These are phyloP conservation scores for Dreissena polymorpha DNA, from an alignment of 1,140 invertebrate genomes.

Conservation along the genomic window DNA sequence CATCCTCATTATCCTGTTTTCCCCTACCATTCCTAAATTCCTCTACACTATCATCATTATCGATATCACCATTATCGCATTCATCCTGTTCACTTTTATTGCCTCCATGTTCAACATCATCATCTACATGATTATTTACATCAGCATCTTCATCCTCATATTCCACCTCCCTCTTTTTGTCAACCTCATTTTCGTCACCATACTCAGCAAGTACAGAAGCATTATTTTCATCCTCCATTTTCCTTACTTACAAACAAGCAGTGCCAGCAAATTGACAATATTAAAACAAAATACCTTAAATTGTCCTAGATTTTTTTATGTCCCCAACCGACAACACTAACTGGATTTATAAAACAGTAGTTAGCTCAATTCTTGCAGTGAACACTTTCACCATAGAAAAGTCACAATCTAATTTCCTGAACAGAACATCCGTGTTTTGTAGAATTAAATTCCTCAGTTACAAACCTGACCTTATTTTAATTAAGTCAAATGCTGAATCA, in stretches of 20 bases:
- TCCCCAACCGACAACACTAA: too few relatives aligned
- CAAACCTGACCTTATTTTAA: too few relatives aligned
- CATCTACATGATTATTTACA: not conserved
- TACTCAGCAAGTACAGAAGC: not conserved
- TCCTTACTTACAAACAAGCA: not conserved
- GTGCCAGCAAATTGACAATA: not conserved
- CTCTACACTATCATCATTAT: slow-evolving; percentile 1
- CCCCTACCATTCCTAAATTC: not conserved
- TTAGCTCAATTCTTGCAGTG: too few relatives aligned
- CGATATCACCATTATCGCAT: not conserved
- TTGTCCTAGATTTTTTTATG: too few relatives aligned
- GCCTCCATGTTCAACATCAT: not conserved
- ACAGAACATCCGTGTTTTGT: too few relatives aligned
- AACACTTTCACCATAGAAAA: too few relatives aligned
- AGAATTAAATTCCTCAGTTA: too few relatives aligned
- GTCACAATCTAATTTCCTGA: too few relatives aligned
- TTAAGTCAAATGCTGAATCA: too few relatives aligned
- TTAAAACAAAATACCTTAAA: not conserved
- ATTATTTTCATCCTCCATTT: not conserved
- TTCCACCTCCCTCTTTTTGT: not conserved
- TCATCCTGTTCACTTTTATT: not conserved
- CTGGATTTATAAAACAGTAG: too few relatives aligned
- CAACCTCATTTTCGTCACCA: slow-evolving; percentile 5
- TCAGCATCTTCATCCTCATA: not conserved
- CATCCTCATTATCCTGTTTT: not conserved